Evolutionary conservation across 2,888 invertebrate species (phyloP).

Genomic region (Siphlonurus alternatus): DNA sequence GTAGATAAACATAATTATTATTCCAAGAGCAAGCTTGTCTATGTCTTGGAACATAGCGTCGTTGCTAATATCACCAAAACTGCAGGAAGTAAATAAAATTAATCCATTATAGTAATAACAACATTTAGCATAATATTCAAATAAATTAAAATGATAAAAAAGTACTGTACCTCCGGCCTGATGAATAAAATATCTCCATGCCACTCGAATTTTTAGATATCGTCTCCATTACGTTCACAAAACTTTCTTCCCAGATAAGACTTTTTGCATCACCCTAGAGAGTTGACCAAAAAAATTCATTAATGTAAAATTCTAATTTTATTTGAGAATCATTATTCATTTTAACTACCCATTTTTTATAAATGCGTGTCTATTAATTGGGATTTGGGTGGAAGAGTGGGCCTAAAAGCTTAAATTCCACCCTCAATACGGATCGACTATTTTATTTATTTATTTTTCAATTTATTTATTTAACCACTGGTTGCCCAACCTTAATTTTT

Average conservation of each 20-base stretch:
- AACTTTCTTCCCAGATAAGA: slow-evolving; percentile 43
- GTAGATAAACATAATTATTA: slow-evolving; percentile 53
- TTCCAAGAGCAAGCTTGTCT: slow-evolving; percentile 47
- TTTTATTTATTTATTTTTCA: too few relatives aligned
- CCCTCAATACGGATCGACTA: too few relatives aligned
- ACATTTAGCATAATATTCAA: slow-evolving; percentile 1
- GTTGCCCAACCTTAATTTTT: too few relatives aligned
- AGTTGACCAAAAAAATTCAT: too few relatives aligned
- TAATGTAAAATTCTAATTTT: too few relatives aligned
- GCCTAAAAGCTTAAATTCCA: too few relatives aligned
- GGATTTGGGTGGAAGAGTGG: too few relatives aligned
- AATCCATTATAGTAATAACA: neutral
- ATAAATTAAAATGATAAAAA: neutral
- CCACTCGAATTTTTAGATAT: slow-evolving; percentile 24
- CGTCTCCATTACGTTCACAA: slow-evolving; percentile 30
- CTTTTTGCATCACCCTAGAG: neutral
- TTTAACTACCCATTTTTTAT: too few relatives aligned
- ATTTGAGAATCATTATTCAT: too few relatives aligned
- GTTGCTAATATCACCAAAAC: slow-evolving; percentile 60
- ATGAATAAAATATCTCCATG: slow-evolving; percentile 35
- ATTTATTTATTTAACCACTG: too few relatives aligned
- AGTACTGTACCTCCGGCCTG: slow-evolving; percentile 35
- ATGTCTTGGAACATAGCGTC: slow-evolving; percentile 55
- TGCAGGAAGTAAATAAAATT: slow-evolving; percentile 18
- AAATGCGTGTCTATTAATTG: too few relatives aligned